Percentiles rank a stretch among this genome's conserved stretches.
phyloP scores from a whole-genome alignment of 2,888 invertebrate species.

The Seladonia tumulorum region DNA sequence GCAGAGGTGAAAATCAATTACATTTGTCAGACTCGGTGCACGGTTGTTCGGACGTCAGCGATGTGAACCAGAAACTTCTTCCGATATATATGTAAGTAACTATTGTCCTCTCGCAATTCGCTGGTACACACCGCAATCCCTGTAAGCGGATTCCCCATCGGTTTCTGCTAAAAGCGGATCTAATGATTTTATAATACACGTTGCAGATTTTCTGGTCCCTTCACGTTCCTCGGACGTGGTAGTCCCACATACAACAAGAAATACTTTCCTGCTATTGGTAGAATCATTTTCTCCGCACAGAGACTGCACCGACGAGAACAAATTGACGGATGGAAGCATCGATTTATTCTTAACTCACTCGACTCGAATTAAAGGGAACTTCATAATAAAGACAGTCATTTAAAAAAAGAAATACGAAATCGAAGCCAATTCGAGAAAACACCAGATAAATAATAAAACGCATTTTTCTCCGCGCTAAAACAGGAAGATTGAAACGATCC shows the following conservation, averaged over 20 bases:
- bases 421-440: too few species aligned
- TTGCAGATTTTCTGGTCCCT: neutral
- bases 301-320: neutral
- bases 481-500: neutral
- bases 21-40: neutral
- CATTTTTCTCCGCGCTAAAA: neutral
- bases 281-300: neutral
- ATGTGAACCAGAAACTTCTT: conserved; percentile 25
- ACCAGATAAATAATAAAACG: neutral
- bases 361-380: too few species aligned
- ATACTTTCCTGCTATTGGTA: neutral
- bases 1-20: conserved; percentile 8
- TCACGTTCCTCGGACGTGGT: neutral
- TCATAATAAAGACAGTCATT: too few species aligned
- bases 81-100: neutral
- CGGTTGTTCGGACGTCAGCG: conserved; percentile 24
- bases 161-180: conserved; percentile 27
- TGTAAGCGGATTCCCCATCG: conserved; percentile 62
- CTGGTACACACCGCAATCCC: conserved; percentile 45
- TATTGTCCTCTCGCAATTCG: conserved; percentile 29
- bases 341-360: too few species aligned
- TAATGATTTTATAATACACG: neutral
- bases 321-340: too few species aligned
- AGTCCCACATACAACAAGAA: neutral
- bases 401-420: too few species aligned